Evolutionary conservation across 2,797 vertebrate species (phyloP), one percentile per base, ranked within the genome.

Genomic region (Phataginus tricuspis): DNA sequence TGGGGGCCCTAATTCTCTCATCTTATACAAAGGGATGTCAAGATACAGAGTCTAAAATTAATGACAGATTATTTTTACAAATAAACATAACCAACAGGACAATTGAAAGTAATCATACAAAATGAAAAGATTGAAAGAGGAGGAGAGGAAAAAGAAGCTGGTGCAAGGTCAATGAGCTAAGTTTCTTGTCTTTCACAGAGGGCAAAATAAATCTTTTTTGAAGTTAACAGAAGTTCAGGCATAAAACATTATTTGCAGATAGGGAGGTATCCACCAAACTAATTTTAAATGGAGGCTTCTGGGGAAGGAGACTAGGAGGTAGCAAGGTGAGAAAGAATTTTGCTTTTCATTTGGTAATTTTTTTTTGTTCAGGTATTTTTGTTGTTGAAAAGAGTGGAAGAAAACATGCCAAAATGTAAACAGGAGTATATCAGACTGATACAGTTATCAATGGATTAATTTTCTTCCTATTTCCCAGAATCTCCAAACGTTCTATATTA

Each of bases 321-420:
- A 34, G 10, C 12, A 15, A 31, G 15, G 3, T 10, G 1, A 80
- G 31, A 37, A 39, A 80, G 75, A 37, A 6, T 37, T 78, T 34
- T 49, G 45, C 8, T 75, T 93, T 89, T 86, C n/a, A 23, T 63
- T 86, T 74, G 49, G 18, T 77, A 29, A 45, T 45, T 45, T 45
- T 5, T 61, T 53, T 80, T 61, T 23, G 10, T 53, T 61, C 29
- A 51, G 31, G 57, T 27, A 61, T 2, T 91, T 78, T 23, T n/a
- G 71, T 72, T 92, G 53, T 15, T 45, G 45, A 42, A 51, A 16
- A 90, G 34, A 79, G 23, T 64, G 16, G 9, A 86, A 87, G 51
- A 64, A 84, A 91, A 57, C 31, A 79, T 25, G 42, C 16, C 13
- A 84, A 89, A 86, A 95, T 12, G 9, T 87, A 71, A 92, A 87